Evolutionary conservation across 2,888 invertebrate species (phyloP), one percentile per base, ranked within the genome.

Genomic region (Apamea anceps): DNA sequence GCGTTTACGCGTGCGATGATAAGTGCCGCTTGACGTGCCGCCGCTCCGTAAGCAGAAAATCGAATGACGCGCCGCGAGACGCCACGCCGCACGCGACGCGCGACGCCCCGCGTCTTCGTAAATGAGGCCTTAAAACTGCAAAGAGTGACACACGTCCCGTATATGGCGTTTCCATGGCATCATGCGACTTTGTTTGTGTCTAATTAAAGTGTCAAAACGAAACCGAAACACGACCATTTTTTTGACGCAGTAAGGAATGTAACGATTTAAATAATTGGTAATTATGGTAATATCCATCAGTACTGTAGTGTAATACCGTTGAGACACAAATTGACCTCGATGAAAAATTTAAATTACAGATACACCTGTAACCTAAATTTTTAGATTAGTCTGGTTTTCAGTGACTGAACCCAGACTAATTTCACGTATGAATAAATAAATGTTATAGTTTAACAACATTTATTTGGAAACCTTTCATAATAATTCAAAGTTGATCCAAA

Each of bases 401-500:
- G 5, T 48, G 13, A 72, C 10, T 48, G 21, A 48, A 18, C 42
- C 42, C 51, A 83, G 45, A 45, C 51, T 67, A 68, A 78, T 84
- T 80, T 68, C 25, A 54, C n/a, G 67, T 78, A 68, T 48, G 54
- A 79, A 68, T 37, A 84, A 48, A 15, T 28, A 79, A 48, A 15
- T 48, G 4, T 63, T 28, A 28, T 57, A 84, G 84, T 79, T 66
- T 28, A 62, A 72, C 60, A 66, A 73, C 37, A 37, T 74, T 45
- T 45, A 45, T 80, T 67, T 6, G n/a, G 32, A 66, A 86, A n/a
- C 62, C 62, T 77, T 57, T 57, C 18, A 66, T 72, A 12, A 60
- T 86, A 67, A 65, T 45, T 84, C 72, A 75, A 75, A 87, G 45
- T 72, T 72, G 37, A 83, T 84, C n/a, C 42, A 60, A 75, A 75